Conservation (phyloP, 2,888 invertebrate species). For the Gnatocerus cornutus region DNA sequence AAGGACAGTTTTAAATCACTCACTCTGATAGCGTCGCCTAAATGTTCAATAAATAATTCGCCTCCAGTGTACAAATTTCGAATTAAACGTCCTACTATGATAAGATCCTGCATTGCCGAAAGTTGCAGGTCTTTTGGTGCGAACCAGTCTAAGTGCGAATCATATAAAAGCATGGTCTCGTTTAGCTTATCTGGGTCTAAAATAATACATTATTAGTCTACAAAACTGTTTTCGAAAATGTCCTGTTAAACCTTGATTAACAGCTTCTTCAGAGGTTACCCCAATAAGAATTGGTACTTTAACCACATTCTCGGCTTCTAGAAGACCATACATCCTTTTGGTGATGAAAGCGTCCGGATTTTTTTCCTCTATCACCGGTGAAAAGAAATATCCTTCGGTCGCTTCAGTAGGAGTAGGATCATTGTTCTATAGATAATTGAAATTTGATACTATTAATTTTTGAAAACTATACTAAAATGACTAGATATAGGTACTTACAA, state of each 20-base stretch:
- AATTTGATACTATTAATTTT: too few species aligned
- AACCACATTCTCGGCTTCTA: conserved; percentile 52
- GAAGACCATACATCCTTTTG: conserved; percentile 52
- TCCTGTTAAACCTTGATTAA: conserved; percentile 12
- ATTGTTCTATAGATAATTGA: conserved; percentile 15
- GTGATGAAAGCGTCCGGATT: conserved; percentile 54
- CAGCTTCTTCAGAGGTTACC: conserved; percentile 56
- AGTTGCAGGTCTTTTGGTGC: conserved; percentile 44
- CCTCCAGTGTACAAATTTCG: conserved; percentile 41
- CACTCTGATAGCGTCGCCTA: conserved; percentile 38
- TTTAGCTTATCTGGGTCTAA: too few species aligned
- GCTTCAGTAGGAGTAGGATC: conserved; percentile 5
- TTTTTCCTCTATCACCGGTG: conserved; percentile 39
- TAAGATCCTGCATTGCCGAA: conserved; percentile 9
- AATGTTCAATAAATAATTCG: conserved; percentile 29
- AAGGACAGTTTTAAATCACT: too few species aligned
- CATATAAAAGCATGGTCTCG: too few species aligned
- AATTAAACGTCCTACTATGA: conserved; percentile 36
- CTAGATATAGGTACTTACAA: too few species aligned
- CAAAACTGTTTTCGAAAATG: too few species aligned
- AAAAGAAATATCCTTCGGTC: conserved; percentile 29
- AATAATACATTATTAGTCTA: too few species aligned
- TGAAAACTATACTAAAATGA: too few species aligned
- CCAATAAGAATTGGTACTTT: conserved; percentile 58
- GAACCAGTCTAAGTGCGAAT: conserved; percentile 22